Evolutionary conservation across 2,797 vertebrate genomes (phyloP).

Genomic region (Cryptoblepharus egeriae): DNA sequence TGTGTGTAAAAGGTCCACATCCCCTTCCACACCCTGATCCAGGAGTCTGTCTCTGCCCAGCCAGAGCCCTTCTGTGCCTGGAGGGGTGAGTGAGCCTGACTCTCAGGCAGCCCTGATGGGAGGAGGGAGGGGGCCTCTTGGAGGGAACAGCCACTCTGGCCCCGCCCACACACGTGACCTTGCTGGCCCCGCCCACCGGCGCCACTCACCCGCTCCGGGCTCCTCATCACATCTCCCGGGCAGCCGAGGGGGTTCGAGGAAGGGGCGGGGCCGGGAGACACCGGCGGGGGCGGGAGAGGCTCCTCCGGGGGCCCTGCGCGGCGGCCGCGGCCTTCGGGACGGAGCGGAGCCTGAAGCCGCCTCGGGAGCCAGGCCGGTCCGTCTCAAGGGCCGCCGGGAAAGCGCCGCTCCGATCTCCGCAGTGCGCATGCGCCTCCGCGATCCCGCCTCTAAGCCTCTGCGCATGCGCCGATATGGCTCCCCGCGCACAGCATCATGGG

Average conservation of each 20-base stretch:
- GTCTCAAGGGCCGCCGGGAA: not conserved
- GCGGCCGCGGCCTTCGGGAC: too few species aligned
- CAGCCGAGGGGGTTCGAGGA: not conserved
- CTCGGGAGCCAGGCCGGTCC: not conserved
- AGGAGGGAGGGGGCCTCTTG: too few species aligned
- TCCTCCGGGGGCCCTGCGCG: not conserved
- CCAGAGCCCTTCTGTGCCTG: too few species aligned
- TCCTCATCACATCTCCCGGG: slow-evolving; percentile 38
- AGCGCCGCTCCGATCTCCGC: too few species aligned
- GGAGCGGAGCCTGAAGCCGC: not conserved
- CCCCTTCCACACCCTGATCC: too few species aligned
- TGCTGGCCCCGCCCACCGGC: not conserved
- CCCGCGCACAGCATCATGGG: not conserved
- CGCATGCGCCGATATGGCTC: not conserved
- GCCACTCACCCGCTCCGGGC: slow-evolving; percentile 29
- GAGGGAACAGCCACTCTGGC: too few species aligned
- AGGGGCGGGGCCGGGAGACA: not conserved
- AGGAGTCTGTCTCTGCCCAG: too few species aligned
- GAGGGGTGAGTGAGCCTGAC: too few species aligned
- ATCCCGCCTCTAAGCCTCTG: not conserved
- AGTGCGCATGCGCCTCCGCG: not conserved
- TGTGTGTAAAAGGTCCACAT: too few species aligned
- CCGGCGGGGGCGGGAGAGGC: not conserved
- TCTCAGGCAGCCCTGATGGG: too few species aligned
- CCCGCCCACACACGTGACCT: not conserved